Evolutionary conservation across 2,888 invertebrate genomes (phyloP), one percentile per base, ranked within the genome.

Genomic region (Tuta absoluta): DNA sequence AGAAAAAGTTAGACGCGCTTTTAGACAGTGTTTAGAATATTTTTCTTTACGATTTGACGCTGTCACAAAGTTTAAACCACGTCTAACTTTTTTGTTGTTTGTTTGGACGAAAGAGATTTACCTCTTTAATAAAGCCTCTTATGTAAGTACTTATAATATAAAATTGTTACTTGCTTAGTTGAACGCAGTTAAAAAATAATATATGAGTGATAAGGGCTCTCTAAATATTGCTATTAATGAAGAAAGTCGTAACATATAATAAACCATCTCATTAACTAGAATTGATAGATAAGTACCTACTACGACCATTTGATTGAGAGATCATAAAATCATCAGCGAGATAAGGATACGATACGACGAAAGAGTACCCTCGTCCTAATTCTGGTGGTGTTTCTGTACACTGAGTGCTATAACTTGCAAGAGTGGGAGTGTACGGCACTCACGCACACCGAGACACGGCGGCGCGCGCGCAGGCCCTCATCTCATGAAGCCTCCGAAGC

Each of bases 361-460:
- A 8, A 28, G 23, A 28, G 49, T 2, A 12, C 33, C 48, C 48
- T 24, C 12, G 33, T 48, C 61, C 33, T 61, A 24, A 45, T 10
- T 61, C 17, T 24, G 19, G 2, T 85, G 82, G 82, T 69, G 75
- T 71, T 77, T 74, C 82, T 83, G 84, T 75, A 74, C 69, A 71
- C 71, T 76, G 77, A 82, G 84, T 84, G 84, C 82, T 72, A 71
- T 74, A 33, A 33, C 8, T 33, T 33, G 33, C 10, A 77, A 81
- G 85, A 75, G 85, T 86, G 87, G 89, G 88, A 85, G 89, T 89
- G 79, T 83, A 81, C 78, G 80, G 87, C 88, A 85, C 85, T 86
- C 87, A 87, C 89, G 51, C 84, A 85, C 87, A 89, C 89, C 84
- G 65, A 65, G 69, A 69, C 77, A 73, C 28, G 51, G 14, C 28